Evolutionary conservation across 1,140 invertebrate genomes (phyloP).

Genomic region (Copidosoma floridanum): DNA sequence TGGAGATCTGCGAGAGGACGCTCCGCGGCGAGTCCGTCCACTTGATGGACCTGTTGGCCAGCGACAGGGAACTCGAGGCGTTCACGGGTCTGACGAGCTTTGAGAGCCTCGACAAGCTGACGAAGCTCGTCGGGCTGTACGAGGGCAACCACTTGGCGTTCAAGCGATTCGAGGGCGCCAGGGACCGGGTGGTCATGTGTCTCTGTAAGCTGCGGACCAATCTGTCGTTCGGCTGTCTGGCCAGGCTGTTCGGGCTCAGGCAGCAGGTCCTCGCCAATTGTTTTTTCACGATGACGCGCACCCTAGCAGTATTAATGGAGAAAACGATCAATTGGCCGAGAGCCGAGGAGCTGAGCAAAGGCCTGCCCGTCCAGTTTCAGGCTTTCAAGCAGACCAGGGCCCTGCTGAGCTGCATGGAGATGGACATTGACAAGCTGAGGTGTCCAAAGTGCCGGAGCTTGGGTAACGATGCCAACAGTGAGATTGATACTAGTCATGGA

Average conservation of each 20-base stretch:
- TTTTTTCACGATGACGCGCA: neutral
- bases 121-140: neutral
- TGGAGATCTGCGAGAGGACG: conserved; percentile 9
- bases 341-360: conserved; percentile 5
- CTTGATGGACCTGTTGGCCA: conserved; percentile 1
- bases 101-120: neutral
- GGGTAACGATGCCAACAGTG: neutral
- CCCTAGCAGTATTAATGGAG: neutral
- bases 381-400: conserved; percentile 6
- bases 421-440: conserved; percentile 5
- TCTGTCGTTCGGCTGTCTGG: conserved; percentile 2
- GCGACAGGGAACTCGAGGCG: conserved; percentile 5
- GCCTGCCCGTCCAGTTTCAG: conserved; percentile 4
- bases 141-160: neutral
- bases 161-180: neutral
- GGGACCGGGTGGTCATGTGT: conserved; percentile 9
- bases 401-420: conserved; percentile 4
- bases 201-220: conserved; percentile 14
- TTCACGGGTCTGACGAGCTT: conserved; percentile 16
- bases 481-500: too few relatives aligned
- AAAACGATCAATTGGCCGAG: conserved; percentile 11
- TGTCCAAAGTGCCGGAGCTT: neutral
- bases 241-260: neutral
- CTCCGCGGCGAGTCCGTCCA: neutral
- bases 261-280: neutral